Base-by-base conservation (phyloP, 2,113 vertebrate species). In the Morone saxatilis region DNA sequence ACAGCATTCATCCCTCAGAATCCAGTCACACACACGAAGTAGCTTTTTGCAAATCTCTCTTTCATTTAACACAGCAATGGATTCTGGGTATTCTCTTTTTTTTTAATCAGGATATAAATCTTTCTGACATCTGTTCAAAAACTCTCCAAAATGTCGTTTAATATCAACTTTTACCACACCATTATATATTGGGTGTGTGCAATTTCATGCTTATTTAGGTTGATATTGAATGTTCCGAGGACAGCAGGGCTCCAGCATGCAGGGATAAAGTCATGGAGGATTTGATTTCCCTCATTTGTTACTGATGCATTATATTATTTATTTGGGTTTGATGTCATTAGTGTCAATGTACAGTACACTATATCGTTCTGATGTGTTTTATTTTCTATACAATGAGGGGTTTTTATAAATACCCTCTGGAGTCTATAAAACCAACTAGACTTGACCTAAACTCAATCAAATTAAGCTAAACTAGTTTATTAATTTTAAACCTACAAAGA, bases 341-440 rank as follows among this genome's bases (percentile, higher is more conserved):
- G 56, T 73, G 59, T 89, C 61, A 73, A 19, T 76, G 38, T 68
- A 20, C 61, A 48, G 11, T 16, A 11, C 43, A 67, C 17, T 54
- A 22, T 19, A 66, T 76, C 17, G 0, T 38, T 78, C 14, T 78
- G 25, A 60, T 71, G 62, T 59, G 41, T 50, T 43, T 62, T 25
- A 11, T 17, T 60, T 57, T 71, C 54, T 56, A 54, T 17, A 0
- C 43, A 62, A 9, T 25, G 2, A 19, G 13, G 13, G 14, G 0
- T 54, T 71, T 80, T 85, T 80, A 88, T 51, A 14, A 31, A 61
- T 74, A 25, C 69, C 38, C 56, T 48, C 17, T 62, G 17, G 53
- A 76, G 48, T 68, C 76, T 66, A 80, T 86, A 83, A 86, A 89
- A 83, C 41, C n/a, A 81, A 76, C n/a, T 50, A 80, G 62, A 85